Base-by-base conservation (phyloP, 2,113 vertebrate species). In the Mustelus asterias region DNA sequence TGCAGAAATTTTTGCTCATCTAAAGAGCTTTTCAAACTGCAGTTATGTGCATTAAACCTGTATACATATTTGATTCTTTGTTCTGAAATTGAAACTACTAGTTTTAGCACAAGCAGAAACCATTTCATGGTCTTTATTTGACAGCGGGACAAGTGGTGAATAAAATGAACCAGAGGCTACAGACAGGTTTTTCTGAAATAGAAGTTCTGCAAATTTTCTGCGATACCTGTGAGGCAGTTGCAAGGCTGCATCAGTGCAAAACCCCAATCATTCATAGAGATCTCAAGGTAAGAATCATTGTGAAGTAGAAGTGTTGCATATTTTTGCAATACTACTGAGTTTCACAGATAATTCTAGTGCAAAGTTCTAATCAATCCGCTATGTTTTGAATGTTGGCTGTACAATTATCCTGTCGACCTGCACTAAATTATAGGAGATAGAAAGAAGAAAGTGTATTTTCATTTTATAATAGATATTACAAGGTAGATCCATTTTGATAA, bases 141-240 rank as follows among this genome's bases (percentile, higher is more conserved):
- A 96, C 96, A 99, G 99, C 99, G 96, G 99, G 99, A 7, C 99
- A 99, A 96, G 98, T 99, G 94, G 99, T 99, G 96, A 99, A 99
- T 97, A 99, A 99, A 97, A 99, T 99, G 99, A 99, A 99, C 96
- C 98, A 98, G 97, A 97, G 98, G 54, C 96, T 99, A 96, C 98
- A 98, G 67, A 98, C 98, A 5, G 99, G 99, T 89, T 99, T 99
- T 96, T 98, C 97, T 0, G 99, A 99, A 97, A 96, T 97, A 0
- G 99, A 99, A 97, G 98, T 99, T 13, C 97, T 99, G 96, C 97
- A 97, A 96, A 98, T 99, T 97, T 99, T 99, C 96, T 99, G 99
- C 85, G 99, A 99, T 96, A 97, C 98, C 44, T 99, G 99, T 85
- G 99, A 99, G 97, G 99, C 99, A 0, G 99, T 99, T 65, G 99